Conservation (phyloP, 2,797 vertebrate genomes). For the Sebastiscus albofasciatus region DNA sequence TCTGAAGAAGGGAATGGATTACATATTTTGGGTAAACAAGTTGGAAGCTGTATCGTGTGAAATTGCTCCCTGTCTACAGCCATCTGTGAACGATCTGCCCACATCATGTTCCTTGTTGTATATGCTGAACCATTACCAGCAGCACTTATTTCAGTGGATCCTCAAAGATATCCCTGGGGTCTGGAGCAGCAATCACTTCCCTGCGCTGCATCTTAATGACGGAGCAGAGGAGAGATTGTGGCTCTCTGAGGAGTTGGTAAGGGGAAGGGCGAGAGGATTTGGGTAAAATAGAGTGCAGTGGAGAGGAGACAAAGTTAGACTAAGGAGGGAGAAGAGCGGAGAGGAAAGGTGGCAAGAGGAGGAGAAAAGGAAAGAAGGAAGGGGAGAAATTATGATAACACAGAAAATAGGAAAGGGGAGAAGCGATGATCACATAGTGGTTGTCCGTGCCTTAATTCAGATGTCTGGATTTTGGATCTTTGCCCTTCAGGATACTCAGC, state of each 20-base stretch:
- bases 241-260: conserved; percentile 4
- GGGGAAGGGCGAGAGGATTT: conserved; percentile 9
- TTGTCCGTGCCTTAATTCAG: neutral
- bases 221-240: conserved; percentile 14
- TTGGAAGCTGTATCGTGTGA: conserved; percentile 34
- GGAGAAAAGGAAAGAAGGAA: neutral
- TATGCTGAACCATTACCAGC: conserved; percentile 48
- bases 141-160: conserved; percentile 56
- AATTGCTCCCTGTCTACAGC: conserved; percentile 39
- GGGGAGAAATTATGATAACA: neutral
- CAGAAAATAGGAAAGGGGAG: neutral
- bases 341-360: conserved; percentile 2
- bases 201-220: conserved; percentile 60
- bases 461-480: too few species aligned
- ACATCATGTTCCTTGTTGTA: conserved; percentile 56
- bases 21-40: conserved; percentile 39
- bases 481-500: too few species aligned
- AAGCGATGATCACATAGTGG: neutral
- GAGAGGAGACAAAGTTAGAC: conserved; percentile 1
- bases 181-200: conserved; percentile 40
- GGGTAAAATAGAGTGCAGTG: conserved; percentile 18
- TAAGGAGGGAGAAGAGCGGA: neutral
- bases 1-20: conserved; percentile 10
- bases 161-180: conserved; percentile 48
- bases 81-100: conserved; percentile 40